Evolutionary conservation across 2,797 vertebrate species (phyloP), one percentile per base, ranked within the genome.

Genomic region (Schizopygopsis malacanthus): DNA sequence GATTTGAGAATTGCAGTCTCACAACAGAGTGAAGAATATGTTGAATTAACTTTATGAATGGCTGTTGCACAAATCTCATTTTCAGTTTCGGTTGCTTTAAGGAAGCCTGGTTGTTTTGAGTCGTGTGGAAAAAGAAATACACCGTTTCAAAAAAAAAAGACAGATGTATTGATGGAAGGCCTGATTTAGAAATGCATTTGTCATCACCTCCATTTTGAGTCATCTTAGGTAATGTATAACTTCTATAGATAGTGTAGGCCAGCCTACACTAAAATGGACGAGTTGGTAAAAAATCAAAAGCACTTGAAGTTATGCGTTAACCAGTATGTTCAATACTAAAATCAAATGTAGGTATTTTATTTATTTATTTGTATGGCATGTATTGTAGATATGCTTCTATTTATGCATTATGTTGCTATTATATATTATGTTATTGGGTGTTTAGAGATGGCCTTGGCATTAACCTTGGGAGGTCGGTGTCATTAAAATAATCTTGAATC

Each of bases 141-240:
- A 5, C 20, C 15, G 6, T 69, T 54, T 69, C 47, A 33, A 33
- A 33, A 33, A 28, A 28, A 33, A 33, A 56, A 43, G n/a, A 56
- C 37, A 22, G 33, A 78, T 70, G 20, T 45, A 45, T 70, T 85
- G 76, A 61, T 79, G 22, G 18, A 78, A 54, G 50, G 9, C 39
- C 18, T 37, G 52, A 59, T 78, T 79, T 56, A 61, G 59, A 84
- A 71, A 56, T 73, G 59, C 28, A 77, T 78, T 41, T 16, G 15
- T 85, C 70, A 72, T 71, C 86, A 89, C 88, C 89, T 79, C 18
- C 69, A 87, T 85, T 75, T 61, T 61, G 43, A 86, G 63, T 91
- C 88, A 90, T 91, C 47, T 90, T 86, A 61, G 82, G 79, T 93
- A 91, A 93, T 90, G 89, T 91, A 86, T 92, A 90, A 92, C 85